Base-by-base conservation (phyloP, 2,797 vertebrate genomes). In the Bradypodion pumilum region DNA sequence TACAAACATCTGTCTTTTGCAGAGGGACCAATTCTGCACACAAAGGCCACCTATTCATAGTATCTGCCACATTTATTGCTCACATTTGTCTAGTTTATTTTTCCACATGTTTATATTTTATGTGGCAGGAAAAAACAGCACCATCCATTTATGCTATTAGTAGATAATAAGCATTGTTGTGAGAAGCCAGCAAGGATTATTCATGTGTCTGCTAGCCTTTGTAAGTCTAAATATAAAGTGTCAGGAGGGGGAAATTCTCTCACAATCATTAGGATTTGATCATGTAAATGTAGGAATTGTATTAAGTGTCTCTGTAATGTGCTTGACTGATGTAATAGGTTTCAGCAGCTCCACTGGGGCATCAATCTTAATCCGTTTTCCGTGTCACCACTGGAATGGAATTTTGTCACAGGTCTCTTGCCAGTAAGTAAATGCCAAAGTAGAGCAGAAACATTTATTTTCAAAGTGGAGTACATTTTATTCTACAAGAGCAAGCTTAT, bases 341-440 rank as follows among this genome's bases (percentile, higher is more conserved):
- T 87, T 84, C 66, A 87, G 69, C 86, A 84, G 65, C 52, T 72
- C 81, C 44, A 69, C 62, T 74, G 82, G 81, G 81, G 76, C 86
- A 80, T 83, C 72, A 80, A 80, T 87, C 78, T 84, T 87, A 87
- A 87, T 80, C 78, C 81, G 76, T 80, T 87, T 87, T 83, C 44
- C 72, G 69, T 70, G 72, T 83, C 77, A 70, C 63, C 35, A 27
- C 32, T 70, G 72, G 77, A 87, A 83, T 75, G 37, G 85, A 80
- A 87, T 80, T 52, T 85, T 87, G 62, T 87, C 81, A 83, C 86
- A 52, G 23, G 81, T 87, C 86, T 80, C 81, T 80, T 84, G 81
- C 44, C 77, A 80, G 46, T 76, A 84, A 76, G 86, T 76, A 80
- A 84, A 87, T 87, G 82, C 78, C 52, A 70, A 80, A 44, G 56